These are phyloP conservation scores for Dicentrarchus labrax DNA, from an alignment of 2,113 vertebrate genomes.

Conservation along the genomic window DNA sequence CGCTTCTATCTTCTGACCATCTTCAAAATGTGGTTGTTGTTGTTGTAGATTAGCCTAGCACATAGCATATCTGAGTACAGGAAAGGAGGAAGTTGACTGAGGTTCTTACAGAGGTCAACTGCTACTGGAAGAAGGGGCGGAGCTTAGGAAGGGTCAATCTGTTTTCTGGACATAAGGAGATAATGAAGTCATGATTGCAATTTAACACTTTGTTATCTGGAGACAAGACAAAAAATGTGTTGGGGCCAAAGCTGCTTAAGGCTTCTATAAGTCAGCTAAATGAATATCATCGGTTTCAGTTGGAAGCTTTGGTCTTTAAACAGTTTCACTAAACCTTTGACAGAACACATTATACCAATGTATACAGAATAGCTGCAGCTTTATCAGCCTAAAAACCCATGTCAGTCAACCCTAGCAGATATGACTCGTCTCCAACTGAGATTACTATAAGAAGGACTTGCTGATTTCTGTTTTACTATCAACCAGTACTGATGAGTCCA, in stretches of 20 bases:
- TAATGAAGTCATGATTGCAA: no score
- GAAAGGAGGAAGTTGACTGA: no score
- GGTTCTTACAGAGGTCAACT: no score
- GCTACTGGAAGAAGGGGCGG: no score
- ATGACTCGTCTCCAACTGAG: not conserved
- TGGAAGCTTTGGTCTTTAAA: not conserved
- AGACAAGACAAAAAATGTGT: not conserved
- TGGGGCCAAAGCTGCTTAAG: not conserved
- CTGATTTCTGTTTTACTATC: not conserved
- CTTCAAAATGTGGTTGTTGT: no score
- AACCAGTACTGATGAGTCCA: not conserved
- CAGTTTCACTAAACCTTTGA: not conserved
- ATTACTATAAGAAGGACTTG: not conserved
- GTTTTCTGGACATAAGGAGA: no score
- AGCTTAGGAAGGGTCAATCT: no score
- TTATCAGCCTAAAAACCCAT: not conserved
- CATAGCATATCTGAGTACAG: no score
- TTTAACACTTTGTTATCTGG: no score
- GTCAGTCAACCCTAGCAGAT: not conserved
- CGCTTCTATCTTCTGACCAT: no score
- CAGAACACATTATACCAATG: not conserved
- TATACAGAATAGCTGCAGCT: not conserved
- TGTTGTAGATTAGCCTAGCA: no score
- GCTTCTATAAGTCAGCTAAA: not conserved
- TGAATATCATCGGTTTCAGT: not conserved